phyloP scores from a whole-genome alignment of 1,140 invertebrate species.

The Cephus cinctus region DNA sequence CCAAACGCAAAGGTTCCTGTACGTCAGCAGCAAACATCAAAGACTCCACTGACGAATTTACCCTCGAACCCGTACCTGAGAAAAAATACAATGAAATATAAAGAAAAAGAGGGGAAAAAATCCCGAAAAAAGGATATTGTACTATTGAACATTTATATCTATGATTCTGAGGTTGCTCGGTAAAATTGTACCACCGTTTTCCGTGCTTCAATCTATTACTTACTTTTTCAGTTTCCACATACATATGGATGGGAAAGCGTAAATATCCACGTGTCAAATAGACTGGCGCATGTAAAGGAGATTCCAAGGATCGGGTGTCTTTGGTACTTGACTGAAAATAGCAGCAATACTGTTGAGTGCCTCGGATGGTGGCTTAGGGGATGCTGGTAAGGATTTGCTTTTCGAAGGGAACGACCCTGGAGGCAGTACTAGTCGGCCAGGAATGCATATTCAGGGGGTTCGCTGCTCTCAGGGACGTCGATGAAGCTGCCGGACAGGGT shows the following conservation, averaged over 20 bases:
- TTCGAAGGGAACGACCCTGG: conserved; percentile 36
- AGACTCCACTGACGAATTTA: conserved; percentile 21
- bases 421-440: conserved; percentile 30
- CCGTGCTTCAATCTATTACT: neutral
- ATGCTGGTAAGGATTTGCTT: conserved; percentile 45
- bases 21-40: conserved; percentile 49
- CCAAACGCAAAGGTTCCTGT: conserved; percentile 26
- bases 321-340: conserved; percentile 38
- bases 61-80: neutral
- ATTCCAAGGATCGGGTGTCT: conserved; percentile 33
- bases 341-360: conserved; percentile 50
- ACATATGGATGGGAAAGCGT: no score
- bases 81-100: no score
- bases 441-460: conserved; percentile 50
- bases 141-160: no score
- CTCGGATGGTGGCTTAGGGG: conserved; percentile 31
- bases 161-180: no score
- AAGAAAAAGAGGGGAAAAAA: no score
- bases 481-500: no score
- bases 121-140: no score
- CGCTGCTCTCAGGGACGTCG: no score
- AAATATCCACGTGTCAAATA: conserved; percentile 23
- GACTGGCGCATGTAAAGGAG: conserved; percentile 38
- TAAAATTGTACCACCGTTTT: neutral
- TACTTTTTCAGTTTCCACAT: neutral